Conservation (phyloP, 2,113 vertebrate species). For the Cettia cetti region DNA sequence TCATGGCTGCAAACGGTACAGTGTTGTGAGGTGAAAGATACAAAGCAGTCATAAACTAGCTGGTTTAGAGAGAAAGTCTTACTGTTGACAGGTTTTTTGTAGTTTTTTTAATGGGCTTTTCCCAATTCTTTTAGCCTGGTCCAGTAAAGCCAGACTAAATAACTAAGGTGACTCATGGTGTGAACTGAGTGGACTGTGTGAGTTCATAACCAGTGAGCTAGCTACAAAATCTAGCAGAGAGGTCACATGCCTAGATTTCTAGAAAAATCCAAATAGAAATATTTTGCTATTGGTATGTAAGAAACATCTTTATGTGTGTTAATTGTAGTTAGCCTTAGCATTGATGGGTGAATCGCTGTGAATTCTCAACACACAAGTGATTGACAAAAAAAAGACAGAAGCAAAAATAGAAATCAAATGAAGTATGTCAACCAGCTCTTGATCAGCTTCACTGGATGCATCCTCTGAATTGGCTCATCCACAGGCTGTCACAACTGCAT, state of each 20-base stretch:
- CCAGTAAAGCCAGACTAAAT: neutral
- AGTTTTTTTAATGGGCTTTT: neutral
- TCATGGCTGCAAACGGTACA: neutral
- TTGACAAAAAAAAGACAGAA: neutral
- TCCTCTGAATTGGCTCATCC: neutral
- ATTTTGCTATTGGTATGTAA: neutral
- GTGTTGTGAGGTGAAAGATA: neutral
- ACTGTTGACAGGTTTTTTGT: neutral
- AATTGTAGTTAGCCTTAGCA: neutral
- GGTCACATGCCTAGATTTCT: neutral
- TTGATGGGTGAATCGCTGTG: neutral
- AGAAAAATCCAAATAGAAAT: neutral
- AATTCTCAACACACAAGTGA: neutral
- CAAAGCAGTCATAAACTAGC: neutral
- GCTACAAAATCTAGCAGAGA: neutral
- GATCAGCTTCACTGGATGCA: neutral
- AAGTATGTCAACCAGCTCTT: neutral
- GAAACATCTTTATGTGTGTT: neutral
- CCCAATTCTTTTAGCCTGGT: neutral
- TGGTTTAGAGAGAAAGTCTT: neutral
- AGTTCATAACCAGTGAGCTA: neutral
- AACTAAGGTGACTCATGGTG: neutral
- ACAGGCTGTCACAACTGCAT: neutral
- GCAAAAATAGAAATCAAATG: neutral
- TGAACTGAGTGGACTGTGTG: neutral